Percentiles rank a stretch among this genome's conserved stretches.
Conservation (phyloP, 2,113 vertebrate species). For the Meriones unguiculatus region DNA sequence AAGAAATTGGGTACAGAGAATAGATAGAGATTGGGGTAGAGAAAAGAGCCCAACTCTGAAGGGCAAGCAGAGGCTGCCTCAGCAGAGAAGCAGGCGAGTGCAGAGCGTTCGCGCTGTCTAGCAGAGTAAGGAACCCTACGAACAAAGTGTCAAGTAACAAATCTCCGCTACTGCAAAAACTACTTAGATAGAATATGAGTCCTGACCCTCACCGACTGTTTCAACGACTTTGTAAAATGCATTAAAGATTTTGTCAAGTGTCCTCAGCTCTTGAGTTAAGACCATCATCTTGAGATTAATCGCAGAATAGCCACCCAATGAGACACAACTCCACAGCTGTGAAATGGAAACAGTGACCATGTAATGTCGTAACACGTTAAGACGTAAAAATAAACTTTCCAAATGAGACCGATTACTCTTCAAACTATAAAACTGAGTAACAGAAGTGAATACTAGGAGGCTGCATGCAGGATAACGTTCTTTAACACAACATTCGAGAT, state of each 20-base stretch:
- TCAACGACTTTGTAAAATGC: neutral
- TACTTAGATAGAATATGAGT: neutral
- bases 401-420: neutral
- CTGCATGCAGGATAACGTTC: neutral
- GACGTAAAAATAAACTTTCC: neutral
- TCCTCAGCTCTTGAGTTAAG: neutral
- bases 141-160: neutral
- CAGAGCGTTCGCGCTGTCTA: neutral
- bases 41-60: neutral
- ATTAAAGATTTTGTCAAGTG: neutral
- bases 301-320: neutral
- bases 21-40: neutral
- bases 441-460: neutral
- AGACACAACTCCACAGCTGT: neutral
- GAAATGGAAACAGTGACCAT: neutral
- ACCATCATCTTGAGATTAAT: neutral
- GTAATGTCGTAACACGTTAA: neutral
- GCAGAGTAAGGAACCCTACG: neutral
- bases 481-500: constrained; percentile 18
- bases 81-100: neutral
- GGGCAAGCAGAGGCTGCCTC: neutral
- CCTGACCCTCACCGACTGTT: neutral
- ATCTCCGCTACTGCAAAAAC: neutral
- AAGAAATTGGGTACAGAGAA: neutral
- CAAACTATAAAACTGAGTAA: neutral